Evolutionary conservation across 2,113 vertebrate species (phyloP).

Genomic region (Daboia siamensis): DNA sequence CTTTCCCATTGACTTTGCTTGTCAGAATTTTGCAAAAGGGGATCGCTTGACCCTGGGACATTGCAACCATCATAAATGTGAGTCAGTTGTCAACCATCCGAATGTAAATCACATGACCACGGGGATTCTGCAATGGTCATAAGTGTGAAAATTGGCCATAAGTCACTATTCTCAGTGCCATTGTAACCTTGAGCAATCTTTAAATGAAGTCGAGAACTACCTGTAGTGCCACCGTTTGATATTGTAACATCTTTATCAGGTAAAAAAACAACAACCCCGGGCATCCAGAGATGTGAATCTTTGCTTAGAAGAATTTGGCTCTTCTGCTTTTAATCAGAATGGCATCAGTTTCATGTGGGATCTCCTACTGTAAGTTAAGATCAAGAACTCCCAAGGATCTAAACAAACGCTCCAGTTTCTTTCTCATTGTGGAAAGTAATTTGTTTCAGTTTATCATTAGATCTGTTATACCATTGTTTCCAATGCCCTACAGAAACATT

Average conservation of each 20-base stretch:
- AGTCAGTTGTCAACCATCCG: background rate
- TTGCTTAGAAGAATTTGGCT: slow-evolving; percentile 24
- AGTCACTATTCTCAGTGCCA: background rate
- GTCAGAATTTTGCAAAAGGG: background rate
- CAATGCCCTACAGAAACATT: slow-evolving; percentile 43
- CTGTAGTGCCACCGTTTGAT: background rate
- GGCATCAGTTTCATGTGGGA: slow-evolving; percentile 52
- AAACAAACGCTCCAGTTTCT: slow-evolving; percentile 55
- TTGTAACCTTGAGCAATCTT: background rate
- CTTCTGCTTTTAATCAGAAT: slow-evolving; percentile 49
- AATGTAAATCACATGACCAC: background rate
- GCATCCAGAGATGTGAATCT: slow-evolving; percentile 29
- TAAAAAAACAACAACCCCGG: background rate
- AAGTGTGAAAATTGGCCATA: background rate
- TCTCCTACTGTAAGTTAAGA: slow-evolving; percentile 61
- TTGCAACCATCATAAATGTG: background rate
- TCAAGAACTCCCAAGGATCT: slow-evolving; percentile 58
- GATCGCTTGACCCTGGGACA: background rate
- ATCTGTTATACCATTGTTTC: slow-evolving; percentile 52
- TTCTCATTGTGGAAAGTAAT: slow-evolving; percentile 46
- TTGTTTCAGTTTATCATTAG: slow-evolving; percentile 43
- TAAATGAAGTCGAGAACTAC: background rate
- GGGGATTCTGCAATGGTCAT: background rate
- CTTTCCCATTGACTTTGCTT: background rate
- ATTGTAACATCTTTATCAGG: background rate